Evolutionary conservation across 1,140 invertebrate species (phyloP).

Genomic region (Aphaenogaster ashmeadi): DNA sequence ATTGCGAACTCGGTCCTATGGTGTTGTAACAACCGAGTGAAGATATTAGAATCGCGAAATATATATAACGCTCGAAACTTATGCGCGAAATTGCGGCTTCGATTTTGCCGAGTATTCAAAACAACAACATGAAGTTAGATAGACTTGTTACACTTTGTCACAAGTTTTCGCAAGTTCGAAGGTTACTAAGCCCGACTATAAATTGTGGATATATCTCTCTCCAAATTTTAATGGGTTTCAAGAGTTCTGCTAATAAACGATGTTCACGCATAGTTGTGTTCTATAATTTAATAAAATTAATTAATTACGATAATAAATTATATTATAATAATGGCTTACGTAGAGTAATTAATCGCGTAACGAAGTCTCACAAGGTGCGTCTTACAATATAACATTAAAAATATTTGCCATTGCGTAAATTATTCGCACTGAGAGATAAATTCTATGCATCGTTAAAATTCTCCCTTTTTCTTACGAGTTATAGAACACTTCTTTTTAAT

Average conservation of each 20-base stretch:
- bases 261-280: neutral
- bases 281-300: neutral
- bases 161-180: slow-evolving; percentile 22
- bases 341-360: neutral
- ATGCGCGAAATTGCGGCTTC: slow-evolving; percentile 42
- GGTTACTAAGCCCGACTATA: slow-evolving; percentile 34
- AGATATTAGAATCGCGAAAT: slow-evolving; percentile 56
- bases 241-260: neutral
- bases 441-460: slow-evolving; percentile 19
- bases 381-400: neutral
- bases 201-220: neutral
- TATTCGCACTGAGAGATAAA: neutral
- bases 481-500: neutral
- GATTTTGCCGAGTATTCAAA: slow-evolving; percentile 32
- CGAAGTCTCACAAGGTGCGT: neutral
- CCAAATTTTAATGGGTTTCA: slow-evolving; percentile 31
- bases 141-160: slow-evolving; percentile 25
- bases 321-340: neutral
- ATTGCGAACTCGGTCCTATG: slow-evolving; percentile 24
- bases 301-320: neutral
- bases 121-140: slow-evolving; percentile 12
- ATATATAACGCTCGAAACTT: slow-evolving; percentile 28
- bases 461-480: neutral
- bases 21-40: slow-evolving; percentile 34
- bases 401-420: neutral